A percentile compares a stretch with the other conserved stretches of the same genome.
Conservation (phyloP, 2,888 invertebrate species). For the Gerris lacustris region DNA sequence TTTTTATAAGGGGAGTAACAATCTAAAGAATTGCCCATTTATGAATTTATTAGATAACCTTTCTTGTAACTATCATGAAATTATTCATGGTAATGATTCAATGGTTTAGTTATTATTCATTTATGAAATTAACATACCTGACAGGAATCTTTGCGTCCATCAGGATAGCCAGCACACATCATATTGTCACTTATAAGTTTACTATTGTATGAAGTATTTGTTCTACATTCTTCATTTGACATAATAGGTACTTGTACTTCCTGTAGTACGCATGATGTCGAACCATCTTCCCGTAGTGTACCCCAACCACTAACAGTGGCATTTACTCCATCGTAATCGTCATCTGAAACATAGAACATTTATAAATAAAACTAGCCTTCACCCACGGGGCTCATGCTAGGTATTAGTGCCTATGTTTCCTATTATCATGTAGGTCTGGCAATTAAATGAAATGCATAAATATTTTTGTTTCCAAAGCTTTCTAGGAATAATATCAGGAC, state of each 20-base stretch:
- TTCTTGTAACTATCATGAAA: too few species aligned
- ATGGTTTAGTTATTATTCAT: too few species aligned
- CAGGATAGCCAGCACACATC: conserved; percentile 70
- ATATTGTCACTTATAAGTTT: conserved; percentile 79
- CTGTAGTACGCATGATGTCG: conserved; percentile 68
- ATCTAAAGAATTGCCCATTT: too few species aligned
- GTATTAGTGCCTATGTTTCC: too few species aligned
- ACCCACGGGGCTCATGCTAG: not conserved
- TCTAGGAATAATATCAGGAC: too few species aligned
- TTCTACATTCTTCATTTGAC: conserved; percentile 56
- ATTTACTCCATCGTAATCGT: conserved; percentile 56
- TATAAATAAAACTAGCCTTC: too few species aligned
- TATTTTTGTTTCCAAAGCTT: too few species aligned
- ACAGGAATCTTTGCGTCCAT: conserved; percentile 67
- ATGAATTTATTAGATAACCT: too few species aligned
- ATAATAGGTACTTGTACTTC: conserved; percentile 65
- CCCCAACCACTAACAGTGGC: conserved; percentile 81
- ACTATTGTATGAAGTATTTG: conserved; percentile 61
- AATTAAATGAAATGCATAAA: too few species aligned
- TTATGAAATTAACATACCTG: conserved; percentile 44
- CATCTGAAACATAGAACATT: conserved; percentile 38
- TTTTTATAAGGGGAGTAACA: too few species aligned
- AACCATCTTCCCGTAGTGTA: conserved; percentile 70
- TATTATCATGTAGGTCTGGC: too few species aligned
- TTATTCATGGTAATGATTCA: too few species aligned